Conservation (phyloP, 2,113 vertebrate species). For the Calypte anna region DNA sequence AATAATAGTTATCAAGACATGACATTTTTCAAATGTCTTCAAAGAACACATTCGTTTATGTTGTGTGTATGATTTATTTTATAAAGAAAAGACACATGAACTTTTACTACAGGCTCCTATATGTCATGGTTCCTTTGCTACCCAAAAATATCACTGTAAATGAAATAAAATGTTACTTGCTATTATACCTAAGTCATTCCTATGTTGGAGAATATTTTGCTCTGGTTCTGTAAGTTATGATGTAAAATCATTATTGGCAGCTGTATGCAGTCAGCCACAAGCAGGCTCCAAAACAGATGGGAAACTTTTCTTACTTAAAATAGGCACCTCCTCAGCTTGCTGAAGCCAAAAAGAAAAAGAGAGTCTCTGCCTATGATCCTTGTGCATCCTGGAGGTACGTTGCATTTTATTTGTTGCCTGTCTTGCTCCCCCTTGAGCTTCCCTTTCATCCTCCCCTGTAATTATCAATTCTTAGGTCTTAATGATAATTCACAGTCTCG, state of each 20-base stretch:
- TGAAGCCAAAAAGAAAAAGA: not conserved
- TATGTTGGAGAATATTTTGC: not conserved
- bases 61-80: constrained; percentile 42
- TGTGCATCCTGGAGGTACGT: not conserved
- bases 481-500: not conserved
- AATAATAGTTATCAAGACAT: constrained; percentile 27
- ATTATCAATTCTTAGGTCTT: not conserved
- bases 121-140: constrained; percentile 36
- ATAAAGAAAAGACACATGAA: constrained; percentile 30
- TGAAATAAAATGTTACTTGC: constrained; percentile 75
- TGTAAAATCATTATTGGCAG: not conserved
- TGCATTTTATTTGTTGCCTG: not conserved
- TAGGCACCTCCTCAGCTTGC: not conserved
- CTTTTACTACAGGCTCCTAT: constrained; percentile 22
- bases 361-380: not conserved
- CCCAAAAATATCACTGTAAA: constrained; percentile 59
- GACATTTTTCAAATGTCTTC: constrained; percentile 62
- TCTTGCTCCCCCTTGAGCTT: not conserved
- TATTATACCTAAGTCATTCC: constrained; percentile 26
- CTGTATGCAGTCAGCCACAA: not conserved
- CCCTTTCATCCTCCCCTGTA: not conserved
- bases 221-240: not conserved
- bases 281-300: not conserved
- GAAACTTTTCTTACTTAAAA: not conserved
- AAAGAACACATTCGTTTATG: constrained; percentile 9